Evolutionary conservation across 2,797 vertebrate genomes (phyloP).

Genomic region (Dicrostonyx torquatus): DNA sequence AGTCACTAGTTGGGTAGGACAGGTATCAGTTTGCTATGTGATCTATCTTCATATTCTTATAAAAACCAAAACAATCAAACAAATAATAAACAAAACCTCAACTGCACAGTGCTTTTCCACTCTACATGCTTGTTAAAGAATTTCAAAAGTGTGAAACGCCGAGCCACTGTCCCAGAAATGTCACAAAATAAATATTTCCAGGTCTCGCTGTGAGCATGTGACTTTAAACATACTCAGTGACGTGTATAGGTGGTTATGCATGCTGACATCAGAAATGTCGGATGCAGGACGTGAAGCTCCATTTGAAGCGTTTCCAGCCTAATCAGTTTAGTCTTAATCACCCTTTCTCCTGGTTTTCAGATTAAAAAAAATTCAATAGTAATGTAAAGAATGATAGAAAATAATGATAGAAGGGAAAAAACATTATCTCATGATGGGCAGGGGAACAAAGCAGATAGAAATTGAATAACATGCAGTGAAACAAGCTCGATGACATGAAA

Average conservation of each 20-base stretch:
- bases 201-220: neutral
- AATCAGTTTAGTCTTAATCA: neutral
- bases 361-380: neutral
- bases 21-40: neutral
- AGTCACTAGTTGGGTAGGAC: neutral
- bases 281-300: too few relatives aligned
- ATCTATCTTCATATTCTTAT: neutral
- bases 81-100: neutral
- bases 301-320: slow-evolving; percentile 1
- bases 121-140: neutral
- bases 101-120: neutral
- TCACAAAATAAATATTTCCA: neutral
- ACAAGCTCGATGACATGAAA: neutral
- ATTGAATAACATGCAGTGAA: neutral
- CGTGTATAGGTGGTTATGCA: neutral
- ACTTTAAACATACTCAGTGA: neutral
- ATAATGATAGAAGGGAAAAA: neutral
- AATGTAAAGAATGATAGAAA: slow-evolving; percentile 14
- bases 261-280: neutral
- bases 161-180: neutral
- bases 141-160: neutral
- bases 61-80: neutral
- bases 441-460: neutral
- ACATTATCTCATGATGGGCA: neutral
- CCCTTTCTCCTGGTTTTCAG: neutral